Evolutionary conservation across 1,140 invertebrate species (phyloP).

Genomic region (Lysiphlebus fabarum): DNA sequence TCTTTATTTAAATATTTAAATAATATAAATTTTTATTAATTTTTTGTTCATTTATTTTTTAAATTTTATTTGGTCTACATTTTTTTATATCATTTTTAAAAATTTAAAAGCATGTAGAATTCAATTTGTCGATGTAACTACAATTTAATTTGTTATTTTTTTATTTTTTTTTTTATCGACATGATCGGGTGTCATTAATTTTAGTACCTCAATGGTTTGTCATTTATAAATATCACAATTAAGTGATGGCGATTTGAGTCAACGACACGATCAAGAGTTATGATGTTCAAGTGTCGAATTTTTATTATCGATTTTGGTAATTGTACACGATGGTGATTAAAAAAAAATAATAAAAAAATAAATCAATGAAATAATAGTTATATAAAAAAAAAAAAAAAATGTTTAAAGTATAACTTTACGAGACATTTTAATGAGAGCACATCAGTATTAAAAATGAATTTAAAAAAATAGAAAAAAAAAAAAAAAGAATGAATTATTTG

Average conservation of each 20-base stretch:
- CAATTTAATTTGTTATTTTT: not conserved
- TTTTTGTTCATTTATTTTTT: not conserved
- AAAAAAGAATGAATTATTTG: too few relatives aligned
- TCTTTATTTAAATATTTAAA: too few relatives aligned
- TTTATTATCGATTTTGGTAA: not conserved
- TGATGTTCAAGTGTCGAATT: not conserved
- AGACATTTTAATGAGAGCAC: too few relatives aligned
- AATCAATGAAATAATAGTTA: not conserved
- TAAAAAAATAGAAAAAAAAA: too few relatives aligned
- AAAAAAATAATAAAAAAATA: conserved; percentile 1
- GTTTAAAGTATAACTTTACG: too few relatives aligned
- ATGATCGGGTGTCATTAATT: conserved; percentile 24
- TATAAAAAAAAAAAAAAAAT: too few relatives aligned
- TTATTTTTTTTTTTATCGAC: conserved; percentile 7
- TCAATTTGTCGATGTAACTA: conserved; percentile 17
- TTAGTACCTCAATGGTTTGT: conserved; percentile 18
- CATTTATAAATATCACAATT: conserved; percentile 26
- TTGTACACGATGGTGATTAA: not conserved
- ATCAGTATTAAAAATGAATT: too few relatives aligned
- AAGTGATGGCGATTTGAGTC: conserved; percentile 17
- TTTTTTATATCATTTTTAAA: not conserved
- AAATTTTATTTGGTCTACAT: not conserved
- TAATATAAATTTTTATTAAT: too few relatives aligned
- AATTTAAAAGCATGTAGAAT: not conserved
- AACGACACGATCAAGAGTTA: not conserved